Evolutionary conservation across 2,113 vertebrate genomes (phyloP), one percentile per base, ranked within the genome.

Genomic region (Tichodroma muraria): DNA sequence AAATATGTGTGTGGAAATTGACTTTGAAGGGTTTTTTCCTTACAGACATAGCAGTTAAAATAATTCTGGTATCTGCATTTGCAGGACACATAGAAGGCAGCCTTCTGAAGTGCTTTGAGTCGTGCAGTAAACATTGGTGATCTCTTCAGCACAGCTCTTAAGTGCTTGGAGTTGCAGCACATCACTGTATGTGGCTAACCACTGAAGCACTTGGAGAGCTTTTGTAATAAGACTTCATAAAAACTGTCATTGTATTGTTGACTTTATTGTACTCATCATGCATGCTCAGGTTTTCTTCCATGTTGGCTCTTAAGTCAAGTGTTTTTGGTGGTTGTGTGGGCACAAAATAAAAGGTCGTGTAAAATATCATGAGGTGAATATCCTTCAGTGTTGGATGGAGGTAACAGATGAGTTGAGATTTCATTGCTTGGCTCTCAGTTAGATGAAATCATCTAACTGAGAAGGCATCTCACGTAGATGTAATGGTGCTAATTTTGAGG

Each of bases 41-140:
- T 75, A 11, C 14, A 80, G 50, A 42, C 10, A 7, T 18, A 68
- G 64, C 28, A 64, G 35, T 90, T 72, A 63, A 87, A 81, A n/a
- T 72, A 80, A 61, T 85, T 76, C 22, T 66, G 21, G 9, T 83
- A 37, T 38, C 23, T 69, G 23, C 24, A n/a, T 86, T 94, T 8
- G 4, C 15, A 57, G 25, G 14, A 68, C 27, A 18, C 54, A 15
- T 40, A 27, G 28, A 44, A 42, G 63, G 40, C 65, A 40, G 45
- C 56, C 13, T 47, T 63, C 59, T 66, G 63, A 80, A 79, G 42
- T 49, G 53, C 25, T 57, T 64, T 2, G 3, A 57, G 40, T 76
- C 11, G 5, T 54, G 19, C 60, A 10, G 11, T 61, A 1, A 38
- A 11, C 2, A 1, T 80, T 28, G 20, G 35, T 4, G 3, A 11